Percentiles rank a stretch among this genome's conserved stretches.
Evolutionary conservation across 2,797 vertebrate species (phyloP).

Genomic region (Ctenopoma multispine): DNA sequence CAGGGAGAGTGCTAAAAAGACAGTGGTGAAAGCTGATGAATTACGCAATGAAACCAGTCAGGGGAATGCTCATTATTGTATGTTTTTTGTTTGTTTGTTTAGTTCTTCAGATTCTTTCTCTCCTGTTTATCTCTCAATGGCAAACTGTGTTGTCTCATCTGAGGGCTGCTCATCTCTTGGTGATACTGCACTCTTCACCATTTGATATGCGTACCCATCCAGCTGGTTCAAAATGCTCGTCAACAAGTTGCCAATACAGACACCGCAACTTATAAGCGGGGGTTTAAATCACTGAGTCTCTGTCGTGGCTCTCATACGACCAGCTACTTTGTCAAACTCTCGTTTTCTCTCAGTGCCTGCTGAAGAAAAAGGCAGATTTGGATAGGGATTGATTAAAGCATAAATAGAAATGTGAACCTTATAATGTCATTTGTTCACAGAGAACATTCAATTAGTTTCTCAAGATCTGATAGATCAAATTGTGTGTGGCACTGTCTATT

Average conservation of each 20-base stretch:
- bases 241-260: conserved; percentile 33
- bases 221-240: conserved; percentile 39
- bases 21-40: conserved; percentile 69
- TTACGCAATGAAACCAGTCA: conserved; percentile 77
- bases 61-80: conserved; percentile 81
- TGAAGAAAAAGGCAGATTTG: conserved; percentile 20
- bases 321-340: conserved; percentile 32
- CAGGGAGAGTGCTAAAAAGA: conserved; percentile 65
- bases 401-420: conserved; percentile 22
- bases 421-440: conserved; percentile 36
- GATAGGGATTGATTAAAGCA: background rate
- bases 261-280: conserved; percentile 43
- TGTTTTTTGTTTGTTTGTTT: conserved; percentile 61
- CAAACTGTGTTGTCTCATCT: conserved; percentile 54
- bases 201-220: conserved; percentile 54
- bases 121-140: conserved; percentile 58
- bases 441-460: conserved; percentile 38
- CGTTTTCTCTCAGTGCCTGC: conserved; percentile 26
- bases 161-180: conserved; percentile 52
- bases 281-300: conserved; percentile 28
- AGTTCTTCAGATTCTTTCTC: conserved; percentile 31
- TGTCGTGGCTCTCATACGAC: conserved; percentile 16
- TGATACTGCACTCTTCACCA: conserved; percentile 42
- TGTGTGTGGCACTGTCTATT: conserved; percentile 19
- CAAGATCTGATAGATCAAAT: conserved; percentile 41